phyloP scores from a whole-genome alignment of 2,797 vertebrate species.

The Vultur gryphus region DNA sequence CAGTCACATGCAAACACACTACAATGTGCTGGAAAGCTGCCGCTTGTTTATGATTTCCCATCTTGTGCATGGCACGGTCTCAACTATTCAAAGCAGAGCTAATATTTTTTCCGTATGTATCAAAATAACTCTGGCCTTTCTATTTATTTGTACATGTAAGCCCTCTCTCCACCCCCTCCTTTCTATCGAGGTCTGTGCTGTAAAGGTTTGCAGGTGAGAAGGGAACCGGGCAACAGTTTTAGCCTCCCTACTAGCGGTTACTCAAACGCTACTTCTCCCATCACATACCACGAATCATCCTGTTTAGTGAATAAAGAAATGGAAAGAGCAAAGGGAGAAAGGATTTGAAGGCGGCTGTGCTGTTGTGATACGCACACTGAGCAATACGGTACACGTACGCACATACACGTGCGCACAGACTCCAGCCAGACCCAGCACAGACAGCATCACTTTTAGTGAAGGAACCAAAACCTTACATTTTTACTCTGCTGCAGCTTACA shows the following conservation, averaged over 20 bases:
- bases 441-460: background rate
- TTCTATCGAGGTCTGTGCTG: background rate
- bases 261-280: background rate
- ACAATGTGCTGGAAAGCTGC: conserved; percentile 48
- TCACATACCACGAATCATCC: background rate
- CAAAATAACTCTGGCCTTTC: background rate
- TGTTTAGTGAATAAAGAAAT: background rate
- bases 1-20: conserved; percentile 53
- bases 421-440: background rate
- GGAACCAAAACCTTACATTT: background rate
- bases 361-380: background rate
- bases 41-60: conserved; percentile 34
- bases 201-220: background rate
- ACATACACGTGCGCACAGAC: rapidly evolving
- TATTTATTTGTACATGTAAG: background rate
- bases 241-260: background rate
- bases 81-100: conserved; percentile 18
- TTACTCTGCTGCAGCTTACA: background rate
- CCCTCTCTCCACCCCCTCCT: background rate
- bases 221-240: rapidly evolving
- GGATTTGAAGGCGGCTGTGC: background rate
- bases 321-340: background rate
- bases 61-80: background rate
- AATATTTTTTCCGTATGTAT: background rate
- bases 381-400: rapidly evolving